Evolutionary conservation across 1,140 invertebrate genomes (phyloP), one percentile per base, ranked within the genome.

Genomic region (Calliopsis andreniformis): DNA sequence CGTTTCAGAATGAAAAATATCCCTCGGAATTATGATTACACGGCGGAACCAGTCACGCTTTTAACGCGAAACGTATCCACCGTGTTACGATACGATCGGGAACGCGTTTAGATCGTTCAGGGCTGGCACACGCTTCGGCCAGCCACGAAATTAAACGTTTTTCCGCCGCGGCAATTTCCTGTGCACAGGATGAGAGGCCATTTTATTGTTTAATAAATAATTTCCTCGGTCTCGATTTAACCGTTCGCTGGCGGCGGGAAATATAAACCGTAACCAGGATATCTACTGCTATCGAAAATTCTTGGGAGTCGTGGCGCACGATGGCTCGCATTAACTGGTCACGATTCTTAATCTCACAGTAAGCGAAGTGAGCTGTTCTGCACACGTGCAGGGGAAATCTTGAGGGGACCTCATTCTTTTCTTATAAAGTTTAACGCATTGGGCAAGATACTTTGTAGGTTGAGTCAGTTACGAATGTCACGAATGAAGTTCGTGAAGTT

Each of bases 321-420:
- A 77, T 55, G 53, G 45, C 35, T 62, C 64, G 28, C 68, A 69
- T 77, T 72, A 66, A 73, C 69, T 56, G 28, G 56, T 79, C 76
- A 80, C 79, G 76, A 80, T 55, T 68, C 62, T 67, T 66, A 79
- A 78, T 80, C 68, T 72, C 45, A 23, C 39, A 20, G 64, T 49
- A 45, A 49, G 56, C 51, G 16, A 18, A 43, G 28, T 39, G 47
- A 63, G 30, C 42, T 51, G 42, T 23, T 42, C 18, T 67, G 5
- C 7, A 16, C 14, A 23, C 30, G 45, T 47, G 58, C 18, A 47
- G 53, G 39, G 43, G 43, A 43, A 39, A 42, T 76, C 32, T 28
- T 25, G 32, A 23, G n/a, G 8, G 18, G 25, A 20, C 35, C 47
- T 55, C n/a, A n/a, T n/a, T 39, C 35, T 39, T 39, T 39, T 39